These are phyloP conservation scores for Spinus pinus DNA, from an alignment of 2,797 vertebrate species.

Conservation along the genomic window DNA sequence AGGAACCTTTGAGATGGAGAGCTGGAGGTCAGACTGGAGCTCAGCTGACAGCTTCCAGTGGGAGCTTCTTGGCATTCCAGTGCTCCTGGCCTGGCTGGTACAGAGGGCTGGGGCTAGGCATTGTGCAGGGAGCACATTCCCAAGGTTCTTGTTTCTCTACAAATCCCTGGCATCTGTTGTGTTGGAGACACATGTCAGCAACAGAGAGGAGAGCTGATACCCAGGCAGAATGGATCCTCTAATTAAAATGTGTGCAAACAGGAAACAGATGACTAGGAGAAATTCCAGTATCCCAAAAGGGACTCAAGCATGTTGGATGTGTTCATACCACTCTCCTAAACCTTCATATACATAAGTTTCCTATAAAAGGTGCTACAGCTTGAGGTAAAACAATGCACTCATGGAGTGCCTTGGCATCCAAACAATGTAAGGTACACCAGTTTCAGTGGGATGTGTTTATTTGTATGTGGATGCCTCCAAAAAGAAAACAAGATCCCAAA, in stretches of 20 bases:
- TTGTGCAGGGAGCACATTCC: neutral
- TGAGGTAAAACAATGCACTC: neutral
- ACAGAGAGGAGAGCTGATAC: neutral
- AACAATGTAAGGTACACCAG: neutral
- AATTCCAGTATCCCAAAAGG: neutral
- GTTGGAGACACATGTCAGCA: neutral
- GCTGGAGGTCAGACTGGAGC: neutral
- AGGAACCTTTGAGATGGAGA: neutral
- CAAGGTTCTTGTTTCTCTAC: neutral
- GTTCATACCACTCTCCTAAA: neutral
- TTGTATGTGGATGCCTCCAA: neutral
- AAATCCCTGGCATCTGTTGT: neutral
- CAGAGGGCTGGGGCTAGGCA: neutral
- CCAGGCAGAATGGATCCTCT: neutral
- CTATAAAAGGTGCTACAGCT: neutral
- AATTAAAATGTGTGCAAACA: neutral
- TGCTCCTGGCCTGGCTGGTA: fast-evolving
- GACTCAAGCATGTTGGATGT: neutral
- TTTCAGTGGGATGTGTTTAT: neutral
- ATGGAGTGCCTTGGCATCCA: neutral
- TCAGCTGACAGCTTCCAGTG: neutral
- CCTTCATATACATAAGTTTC: neutral
- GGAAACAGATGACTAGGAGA: neutral
- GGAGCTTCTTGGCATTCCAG: neutral
- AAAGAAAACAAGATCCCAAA: neutral